Percentiles rank a stretch among this genome's conserved stretches.
These are phyloP conservation scores for Drosophila mojavensis DNA, from an alignment of 1,140 invertebrate genomes.

Conservation along the genomic window DNA sequence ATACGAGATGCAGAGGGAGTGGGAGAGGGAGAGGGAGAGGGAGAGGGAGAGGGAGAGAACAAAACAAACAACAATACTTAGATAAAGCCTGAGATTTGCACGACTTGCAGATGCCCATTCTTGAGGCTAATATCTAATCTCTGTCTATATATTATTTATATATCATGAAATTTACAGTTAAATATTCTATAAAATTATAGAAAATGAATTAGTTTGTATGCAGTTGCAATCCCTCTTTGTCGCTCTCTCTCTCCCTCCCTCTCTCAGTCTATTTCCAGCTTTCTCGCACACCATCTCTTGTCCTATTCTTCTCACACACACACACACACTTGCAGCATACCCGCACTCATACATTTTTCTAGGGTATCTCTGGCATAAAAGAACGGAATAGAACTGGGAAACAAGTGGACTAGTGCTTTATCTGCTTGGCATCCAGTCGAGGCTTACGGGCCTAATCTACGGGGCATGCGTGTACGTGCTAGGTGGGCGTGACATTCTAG, in stretches of 20 bases:
- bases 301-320: too few species aligned
- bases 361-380: background rate
- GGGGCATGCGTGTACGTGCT: slow-evolving; percentile 55
- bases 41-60: background rate
- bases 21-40: too few species aligned
- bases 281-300: too few species aligned
- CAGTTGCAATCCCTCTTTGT: too few species aligned
- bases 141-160: too few species aligned
- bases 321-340: background rate
- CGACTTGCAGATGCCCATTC: background rate
- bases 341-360: background rate
- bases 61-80: background rate
- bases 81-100: background rate
- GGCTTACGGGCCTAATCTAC: slow-evolving; percentile 54
- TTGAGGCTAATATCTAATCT: background rate
- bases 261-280: too few species aligned
- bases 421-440: slow-evolving; percentile 24
- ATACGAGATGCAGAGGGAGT: background rate
- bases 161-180: too few species aligned
- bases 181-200: too few species aligned
- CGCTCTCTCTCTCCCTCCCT: too few species aligned
- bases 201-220: too few species aligned
- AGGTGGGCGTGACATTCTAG: slow-evolving; percentile 15
- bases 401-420: slow-evolving; percentile 36
- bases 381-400: background rate